These are phyloP conservation scores for Oceanites oceanicus DNA, from an alignment of 2,113 vertebrate genomes.

Conservation along the genomic window DNA sequence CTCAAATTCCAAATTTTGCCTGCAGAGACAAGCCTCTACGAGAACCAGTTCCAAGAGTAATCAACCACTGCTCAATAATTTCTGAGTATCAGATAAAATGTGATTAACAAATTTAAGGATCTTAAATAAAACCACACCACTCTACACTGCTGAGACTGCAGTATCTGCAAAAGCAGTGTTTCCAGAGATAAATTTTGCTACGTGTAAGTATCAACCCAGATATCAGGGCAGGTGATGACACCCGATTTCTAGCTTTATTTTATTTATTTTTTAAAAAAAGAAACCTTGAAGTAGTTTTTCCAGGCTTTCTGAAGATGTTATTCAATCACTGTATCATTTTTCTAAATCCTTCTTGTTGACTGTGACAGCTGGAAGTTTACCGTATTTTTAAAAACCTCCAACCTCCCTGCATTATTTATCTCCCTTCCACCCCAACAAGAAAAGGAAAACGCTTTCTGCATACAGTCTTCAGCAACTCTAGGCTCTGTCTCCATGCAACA, in stretches of 20 bases:
- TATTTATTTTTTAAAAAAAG: neutral
- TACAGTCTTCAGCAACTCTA: neutral
- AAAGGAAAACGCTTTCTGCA: neutral
- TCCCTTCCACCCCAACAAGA: neutral
- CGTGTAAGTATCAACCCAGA: neutral
- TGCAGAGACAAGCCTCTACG: neutral
- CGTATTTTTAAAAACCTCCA: neutral
- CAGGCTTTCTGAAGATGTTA: neutral
- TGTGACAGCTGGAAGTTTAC: neutral
- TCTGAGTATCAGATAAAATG: neutral
- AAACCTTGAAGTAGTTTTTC: neutral
- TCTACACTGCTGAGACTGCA: neutral
- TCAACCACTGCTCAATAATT: neutral
- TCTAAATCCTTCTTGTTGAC: neutral
- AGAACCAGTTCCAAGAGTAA: constrained; percentile 9
- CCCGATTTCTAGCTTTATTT: neutral
- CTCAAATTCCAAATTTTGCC: neutral
- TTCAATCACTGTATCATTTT: neutral
- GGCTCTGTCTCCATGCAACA: neutral
- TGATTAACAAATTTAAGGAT: neutral
- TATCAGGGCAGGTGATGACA: neutral
- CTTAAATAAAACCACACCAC: neutral
- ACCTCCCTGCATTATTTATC: neutral
- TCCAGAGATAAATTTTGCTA: neutral
- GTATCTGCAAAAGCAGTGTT: neutral